Conservation (phyloP, 2,888 invertebrate species). For the Doris montereyensis region DNA sequence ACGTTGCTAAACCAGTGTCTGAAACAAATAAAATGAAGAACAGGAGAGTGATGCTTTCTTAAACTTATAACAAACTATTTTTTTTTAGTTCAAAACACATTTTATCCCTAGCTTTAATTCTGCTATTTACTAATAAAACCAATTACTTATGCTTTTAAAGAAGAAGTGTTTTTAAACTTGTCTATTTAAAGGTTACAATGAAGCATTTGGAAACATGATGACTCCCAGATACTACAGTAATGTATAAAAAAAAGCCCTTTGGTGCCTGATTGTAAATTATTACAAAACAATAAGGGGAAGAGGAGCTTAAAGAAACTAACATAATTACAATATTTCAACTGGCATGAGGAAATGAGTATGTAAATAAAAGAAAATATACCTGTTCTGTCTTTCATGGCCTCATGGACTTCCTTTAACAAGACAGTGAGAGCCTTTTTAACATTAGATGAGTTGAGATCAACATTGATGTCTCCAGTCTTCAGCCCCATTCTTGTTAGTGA, state of each 20-base stretch:
- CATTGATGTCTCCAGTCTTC: slow-evolving; percentile 72
- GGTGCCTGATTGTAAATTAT: no score
- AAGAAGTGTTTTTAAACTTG: no score
- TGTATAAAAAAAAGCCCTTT: no score
- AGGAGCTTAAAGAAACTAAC: neutral
- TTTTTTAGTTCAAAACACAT: no score
- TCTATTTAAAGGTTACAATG: no score
- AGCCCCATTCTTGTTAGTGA: slow-evolving; percentile 73
- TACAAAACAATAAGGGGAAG: neutral
- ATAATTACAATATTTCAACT: neutral
- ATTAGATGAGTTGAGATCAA: slow-evolving; percentile 61
- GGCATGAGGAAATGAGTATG: neutral
- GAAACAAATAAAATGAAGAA: slow-evolving; percentile 42
- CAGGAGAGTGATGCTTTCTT: no score
- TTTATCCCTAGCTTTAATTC: no score
- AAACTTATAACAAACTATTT: no score
- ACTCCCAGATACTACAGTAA: no score
- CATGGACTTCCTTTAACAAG: slow-evolving; percentile 33
- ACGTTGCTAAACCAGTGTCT: slow-evolving; percentile 64
- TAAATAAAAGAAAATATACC: slow-evolving; percentile 20
- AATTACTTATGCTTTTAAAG: no score
- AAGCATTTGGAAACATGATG: no score
- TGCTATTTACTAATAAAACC: no score
- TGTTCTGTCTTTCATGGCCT: slow-evolving; percentile 11
- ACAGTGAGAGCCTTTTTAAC: slow-evolving; percentile 29